Percentiles rank a stretch among this genome's conserved stretches.
phyloP scores from a whole-genome alignment of 2,888 invertebrate genomes.

The Tenthredo livida region DNA sequence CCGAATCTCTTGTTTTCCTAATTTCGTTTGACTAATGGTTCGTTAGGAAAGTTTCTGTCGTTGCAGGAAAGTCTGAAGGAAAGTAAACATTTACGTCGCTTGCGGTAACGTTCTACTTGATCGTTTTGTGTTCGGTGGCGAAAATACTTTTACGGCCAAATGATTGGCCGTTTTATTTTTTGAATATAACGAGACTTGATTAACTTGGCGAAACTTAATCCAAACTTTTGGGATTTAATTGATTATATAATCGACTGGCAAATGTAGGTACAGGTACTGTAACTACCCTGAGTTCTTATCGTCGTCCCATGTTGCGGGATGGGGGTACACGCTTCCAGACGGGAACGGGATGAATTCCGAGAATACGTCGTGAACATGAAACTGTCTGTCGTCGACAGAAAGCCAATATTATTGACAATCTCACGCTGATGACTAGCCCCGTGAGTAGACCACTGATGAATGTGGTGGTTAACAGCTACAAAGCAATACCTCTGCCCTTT shows the following conservation, averaged over 20 bases:
- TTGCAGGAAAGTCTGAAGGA: background rate
- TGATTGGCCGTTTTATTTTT: background rate
- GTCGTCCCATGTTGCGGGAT: background rate
- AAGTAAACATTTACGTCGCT: constrained; percentile 34
- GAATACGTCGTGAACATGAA: background rate
- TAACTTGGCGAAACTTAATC: background rate
- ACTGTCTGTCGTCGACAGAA: constrained; percentile 15
- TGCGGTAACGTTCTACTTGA: background rate
- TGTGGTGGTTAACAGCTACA: constrained; percentile 31
- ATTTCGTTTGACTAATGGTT: constrained; percentile 41
- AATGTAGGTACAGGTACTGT: background rate
- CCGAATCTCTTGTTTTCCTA: constrained; percentile 17
- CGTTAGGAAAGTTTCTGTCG: constrained; percentile 38
- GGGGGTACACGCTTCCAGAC: background rate
- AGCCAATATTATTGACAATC: constrained; percentile 42
- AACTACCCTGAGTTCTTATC: background rate
- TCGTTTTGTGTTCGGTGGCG: background rate
- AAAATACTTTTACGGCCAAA: background rate
- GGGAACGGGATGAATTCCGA: background rate
- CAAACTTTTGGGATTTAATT: background rate
- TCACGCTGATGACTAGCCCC: constrained; percentile 7
- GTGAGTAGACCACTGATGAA: constrained; percentile 17
- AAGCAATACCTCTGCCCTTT: constrained; percentile 6
- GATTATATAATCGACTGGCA: background rate
- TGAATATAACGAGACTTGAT: constrained; percentile 4